Evolutionary conservation across 2,797 vertebrate genomes (phyloP), one percentile per base, ranked within the genome.

Genomic region (Margarornis squamiger): DNA sequence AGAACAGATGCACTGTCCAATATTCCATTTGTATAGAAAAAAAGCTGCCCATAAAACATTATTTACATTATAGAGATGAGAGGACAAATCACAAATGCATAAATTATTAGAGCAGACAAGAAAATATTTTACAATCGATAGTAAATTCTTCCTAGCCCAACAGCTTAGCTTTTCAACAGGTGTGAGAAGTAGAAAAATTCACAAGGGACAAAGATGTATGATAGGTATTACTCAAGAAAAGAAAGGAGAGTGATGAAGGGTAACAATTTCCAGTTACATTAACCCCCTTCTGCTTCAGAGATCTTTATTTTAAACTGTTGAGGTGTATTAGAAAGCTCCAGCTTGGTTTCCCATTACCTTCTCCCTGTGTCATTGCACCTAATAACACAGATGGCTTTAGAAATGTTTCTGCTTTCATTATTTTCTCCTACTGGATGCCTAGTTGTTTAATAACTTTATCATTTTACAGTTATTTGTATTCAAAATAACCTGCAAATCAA

Each of bases 341-440:
- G 93, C 90, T 78, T 92, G 43, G 67, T 81, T 96, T 96, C 80
- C 88, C 57, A 95, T 97, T 95, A 97, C 43, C 74, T 90, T 96
- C 92, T 96, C 94, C 71, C 85, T 92, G 85, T 95, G 96, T 78
- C 85, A 95, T 74, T 96, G 62, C 68, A 94, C 62, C 79, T 96
- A 95, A 95, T 93, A 89, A 95, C 48, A 94, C 38, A 91, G 92
- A 55, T 82, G 39, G 54, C 76, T 96, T 95, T 48, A 90, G 74
- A 95, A 95, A 92, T 72, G 48, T 59, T 90, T 94, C 87, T 88
- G 75, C 66, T 96, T 96, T 95, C 93, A 94, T 96, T 96, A 96
- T 79, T 91, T 87, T 82, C 88, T 96, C 62, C 90, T 87, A 78
- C 62, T 94, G 84, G 92, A 94, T 68, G 61, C 59, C 86, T 81